Evolutionary conservation across 2,113 vertebrate genomes (phyloP).

Genomic region (Hiodon tergisus): DNA sequence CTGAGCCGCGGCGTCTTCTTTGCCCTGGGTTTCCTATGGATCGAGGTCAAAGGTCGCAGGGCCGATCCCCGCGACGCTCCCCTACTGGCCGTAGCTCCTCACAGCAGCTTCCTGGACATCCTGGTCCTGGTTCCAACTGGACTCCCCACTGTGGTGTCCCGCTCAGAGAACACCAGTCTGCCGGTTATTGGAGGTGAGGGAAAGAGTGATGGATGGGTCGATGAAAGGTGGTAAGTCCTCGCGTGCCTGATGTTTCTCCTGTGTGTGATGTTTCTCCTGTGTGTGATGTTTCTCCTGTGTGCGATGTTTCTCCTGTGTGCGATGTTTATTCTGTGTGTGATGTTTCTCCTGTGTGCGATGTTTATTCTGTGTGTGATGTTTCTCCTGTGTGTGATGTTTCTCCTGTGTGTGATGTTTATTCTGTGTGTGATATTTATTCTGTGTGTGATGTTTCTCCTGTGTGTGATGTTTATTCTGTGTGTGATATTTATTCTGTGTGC

Average conservation of each 20-base stretch:
- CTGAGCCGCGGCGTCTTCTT: slow-evolving; percentile 74
- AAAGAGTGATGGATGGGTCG: no score
- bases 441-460: neutral
- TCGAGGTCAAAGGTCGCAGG: slow-evolving; percentile 70
- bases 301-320: no score
- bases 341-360: neutral
- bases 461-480: neutral
- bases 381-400: neutral
- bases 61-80: slow-evolving; percentile 72
- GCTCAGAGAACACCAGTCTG: slow-evolving; percentile 73
- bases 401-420: neutral
- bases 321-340: neutral
- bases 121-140: slow-evolving; percentile 65
- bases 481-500: neutral
- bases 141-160: slow-evolving; percentile 75
- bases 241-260: neutral
- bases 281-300: no score
- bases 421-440: neutral
- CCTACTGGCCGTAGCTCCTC: slow-evolving; percentile 77
- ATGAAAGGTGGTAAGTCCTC: no score
- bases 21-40: slow-evolving; percentile 71
- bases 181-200: slow-evolving; percentile 80
- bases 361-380: neutral
- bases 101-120: slow-evolving; percentile 81
- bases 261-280: no score